Conservation (phyloP, 2,888 invertebrate species). For the Leucania comma region DNA sequence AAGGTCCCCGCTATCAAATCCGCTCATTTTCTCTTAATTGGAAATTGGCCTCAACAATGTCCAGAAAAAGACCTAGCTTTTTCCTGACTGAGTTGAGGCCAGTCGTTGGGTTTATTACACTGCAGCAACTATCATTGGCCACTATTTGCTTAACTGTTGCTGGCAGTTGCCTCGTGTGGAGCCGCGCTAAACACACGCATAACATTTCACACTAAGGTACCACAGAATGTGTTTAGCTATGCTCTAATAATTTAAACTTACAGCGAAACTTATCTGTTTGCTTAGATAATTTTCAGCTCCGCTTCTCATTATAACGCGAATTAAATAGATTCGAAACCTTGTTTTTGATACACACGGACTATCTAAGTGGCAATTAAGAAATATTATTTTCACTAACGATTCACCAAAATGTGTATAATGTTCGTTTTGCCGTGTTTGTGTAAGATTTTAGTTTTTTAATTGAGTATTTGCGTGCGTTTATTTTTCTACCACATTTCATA, state of each 20-base stretch:
- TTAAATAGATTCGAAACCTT: constrained; percentile 65
- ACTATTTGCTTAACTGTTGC: too few species aligned
- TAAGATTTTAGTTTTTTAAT: too few species aligned
- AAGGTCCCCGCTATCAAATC: too few species aligned
- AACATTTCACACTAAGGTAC: not conserved
- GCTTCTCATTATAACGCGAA: constrained; percentile 69
- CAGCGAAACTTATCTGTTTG: constrained; percentile 61
- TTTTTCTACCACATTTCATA: too few species aligned
- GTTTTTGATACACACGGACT: constrained; percentile 57
- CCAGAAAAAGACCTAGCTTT: too few species aligned
- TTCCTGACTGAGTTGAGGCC: too few species aligned
- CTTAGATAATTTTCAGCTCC: constrained; percentile 68
- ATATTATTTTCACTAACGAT: not conserved
- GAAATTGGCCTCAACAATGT: too few species aligned
- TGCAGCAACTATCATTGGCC: too few species aligned
- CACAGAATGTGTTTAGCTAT: constrained; percentile 15
- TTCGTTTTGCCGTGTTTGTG: too few species aligned
- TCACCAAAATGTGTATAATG: not conserved
- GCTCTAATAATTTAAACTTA: constrained; percentile 43
- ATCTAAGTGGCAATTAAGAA: not conserved
- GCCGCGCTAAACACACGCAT: not conserved
- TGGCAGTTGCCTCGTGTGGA: not conserved
- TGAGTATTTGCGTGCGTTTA: too few species aligned
- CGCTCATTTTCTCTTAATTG: too few species aligned
- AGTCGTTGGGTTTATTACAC: too few species aligned